Percentiles rank a stretch among this genome's conserved stretches.
Conservation (phyloP, 1,140 invertebrate species). For the Calliphora vicina region DNA sequence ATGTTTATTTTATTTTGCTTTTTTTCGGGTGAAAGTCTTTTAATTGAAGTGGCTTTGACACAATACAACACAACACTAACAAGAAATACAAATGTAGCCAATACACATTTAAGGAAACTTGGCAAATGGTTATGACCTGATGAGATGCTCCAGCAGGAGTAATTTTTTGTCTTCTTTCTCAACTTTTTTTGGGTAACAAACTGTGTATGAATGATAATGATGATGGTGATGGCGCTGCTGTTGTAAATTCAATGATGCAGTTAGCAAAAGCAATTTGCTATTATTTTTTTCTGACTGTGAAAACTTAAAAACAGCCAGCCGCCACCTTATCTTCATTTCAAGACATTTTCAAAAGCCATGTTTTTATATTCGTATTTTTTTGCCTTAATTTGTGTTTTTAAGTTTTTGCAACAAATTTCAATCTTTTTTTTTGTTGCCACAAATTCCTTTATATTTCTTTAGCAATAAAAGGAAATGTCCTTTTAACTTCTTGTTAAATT, state of each 20-base stretch:
- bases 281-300: background rate
- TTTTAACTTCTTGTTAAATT: conserved; percentile 11
- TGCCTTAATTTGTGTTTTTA: background rate
- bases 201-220: background rate
- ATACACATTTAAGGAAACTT: background rate
- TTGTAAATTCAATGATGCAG: background rate
- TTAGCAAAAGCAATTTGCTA: background rate
- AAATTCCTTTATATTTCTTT: background rate
- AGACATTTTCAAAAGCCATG: background rate
- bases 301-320: background rate
- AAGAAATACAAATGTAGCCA: background rate
- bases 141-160: too few relatives aligned
- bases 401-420: conserved; percentile 15
- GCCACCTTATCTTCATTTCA: background rate
- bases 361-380: background rate
- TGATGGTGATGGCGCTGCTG: background rate
- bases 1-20: background rate
- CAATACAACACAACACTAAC: background rate
- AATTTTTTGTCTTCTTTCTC: background rate
- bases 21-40: conserved; percentile 22
- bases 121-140: conserved; percentile 11
- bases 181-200: background rate
- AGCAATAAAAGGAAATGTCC: conserved; percentile 11
- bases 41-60: conserved; percentile 31
- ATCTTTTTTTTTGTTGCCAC: background rate